Evolutionary conservation across 2,797 vertebrate species (phyloP), one percentile per base, ranked within the genome.

Genomic region (Vespertilio murinus): DNA sequence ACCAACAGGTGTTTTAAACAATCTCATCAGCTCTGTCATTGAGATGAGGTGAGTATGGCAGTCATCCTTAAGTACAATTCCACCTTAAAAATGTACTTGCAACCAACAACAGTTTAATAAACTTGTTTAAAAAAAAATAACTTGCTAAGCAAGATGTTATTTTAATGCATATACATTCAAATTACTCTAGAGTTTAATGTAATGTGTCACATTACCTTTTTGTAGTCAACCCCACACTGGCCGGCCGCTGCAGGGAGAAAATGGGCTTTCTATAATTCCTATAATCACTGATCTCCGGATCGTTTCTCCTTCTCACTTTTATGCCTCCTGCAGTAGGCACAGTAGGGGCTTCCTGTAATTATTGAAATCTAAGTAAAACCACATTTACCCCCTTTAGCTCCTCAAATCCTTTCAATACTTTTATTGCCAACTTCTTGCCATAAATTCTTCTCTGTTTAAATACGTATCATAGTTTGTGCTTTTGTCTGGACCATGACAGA

Each of bases 361-460:
- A 61, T 0, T 94, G 22, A 96, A 79, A 42, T 33, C 28, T 80
- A 94, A 82, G n/a, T 64, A 70, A 94, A 91, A 35, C 8, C 52
- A 42, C 18, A 71, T 8, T 30, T 20, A 8, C 0, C 10, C 20
- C 0, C 4, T 65, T 90, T 85, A 47, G 2, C 12, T 78, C 90
- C 42, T 40, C 70, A 69, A 88, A 33, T 2, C 3, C 40, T 85
- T 47, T n/a, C 25, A 49, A 35, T 25, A 83, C 7, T 64, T 78
- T 69, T 87, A 74, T 28, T 82, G 78, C 2, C 2, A 33, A 69
- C 74, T 75, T 3, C 22, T 73, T 70, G 1, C 23, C 33, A 30
- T 52, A 73, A 82, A 52, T 69, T 65, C 6, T 54, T 73, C 14
- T 69, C 30, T 45, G 4, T 67, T 64, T 77, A 30, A 70, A 38